Evolutionary conservation across 2,113 vertebrate genomes (phyloP).

Genomic region (Shinisaurus crocodilurus): DNA sequence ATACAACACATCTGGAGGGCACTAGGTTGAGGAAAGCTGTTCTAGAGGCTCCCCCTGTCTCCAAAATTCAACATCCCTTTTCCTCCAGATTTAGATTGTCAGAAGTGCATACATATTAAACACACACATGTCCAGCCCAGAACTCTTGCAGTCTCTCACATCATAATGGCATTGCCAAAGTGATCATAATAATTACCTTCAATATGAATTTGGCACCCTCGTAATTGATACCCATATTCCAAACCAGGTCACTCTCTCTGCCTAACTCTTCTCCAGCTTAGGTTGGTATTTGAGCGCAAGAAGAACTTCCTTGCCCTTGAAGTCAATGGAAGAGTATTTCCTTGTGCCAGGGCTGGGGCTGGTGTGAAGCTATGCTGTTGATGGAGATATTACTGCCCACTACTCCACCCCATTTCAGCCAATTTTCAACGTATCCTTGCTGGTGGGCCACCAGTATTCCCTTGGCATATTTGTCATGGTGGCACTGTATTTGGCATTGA

Average conservation of each 20-base stretch:
- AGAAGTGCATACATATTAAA: neutral
- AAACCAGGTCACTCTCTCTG: neutral
- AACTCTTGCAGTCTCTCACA: neutral
- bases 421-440: neutral
- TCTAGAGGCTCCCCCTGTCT: neutral
- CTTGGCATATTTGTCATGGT: neutral
- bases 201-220: neutral
- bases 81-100: neutral
- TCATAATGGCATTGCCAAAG: neutral
- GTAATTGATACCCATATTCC: neutral
- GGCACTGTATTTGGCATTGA: neutral
- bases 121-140: neutral
- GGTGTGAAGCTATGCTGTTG: neutral
- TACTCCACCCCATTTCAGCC: neutral
- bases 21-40: no score
- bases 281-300: neutral
- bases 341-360: neutral
- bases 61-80: neutral
- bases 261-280: neutral
- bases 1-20: no score
- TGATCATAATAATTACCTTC: neutral
- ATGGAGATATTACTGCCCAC: neutral
- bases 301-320: neutral
- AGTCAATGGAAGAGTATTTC: neutral
- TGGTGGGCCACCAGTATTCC: neutral